Base-by-base conservation (phyloP, 2,888 invertebrate species). In the Pinctada fucata region DNA sequence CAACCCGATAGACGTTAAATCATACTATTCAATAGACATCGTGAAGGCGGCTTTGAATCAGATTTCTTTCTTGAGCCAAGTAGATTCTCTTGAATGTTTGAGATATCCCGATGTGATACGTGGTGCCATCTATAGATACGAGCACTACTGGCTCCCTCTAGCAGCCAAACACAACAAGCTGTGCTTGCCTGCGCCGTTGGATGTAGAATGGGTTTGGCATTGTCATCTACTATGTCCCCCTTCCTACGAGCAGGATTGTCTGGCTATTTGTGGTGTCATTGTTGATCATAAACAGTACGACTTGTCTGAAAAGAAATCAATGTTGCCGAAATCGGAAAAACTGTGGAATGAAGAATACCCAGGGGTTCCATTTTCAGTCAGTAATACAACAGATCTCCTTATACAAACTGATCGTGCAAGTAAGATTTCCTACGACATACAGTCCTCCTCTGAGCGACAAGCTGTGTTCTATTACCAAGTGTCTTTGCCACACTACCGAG, bases 191-290 rank as follows among this genome's bases (percentile, higher is more conserved):
- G 93, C 93, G 2, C 93, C 93, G 3, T 79, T 93, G 52, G 93
- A 93, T 83, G 92, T 93, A 16, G 93, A 93, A 80, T 93, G 93
- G 93, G 88, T 93, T 2, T 93, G 93, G 93, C 93, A 93, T 82
- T 92, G 92, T 66, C 92, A 92, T 82, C 88, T 92, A 89, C 82
- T 92, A 76, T 88, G 91, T 0, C 92, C 92, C 1, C 80, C 83
- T n/a, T 79, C 81, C 10, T 92, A 92, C 79, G 83, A 75, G 47
- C 81, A 83, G 58, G 92, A 92, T 81, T 90, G 90, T 75, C 74
- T 80, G 16, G 75, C 75, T 1, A 70, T 89, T 13, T 87, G 88
- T 4, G 86, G 87, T 0, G 84, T 78, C 65, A 86, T 93, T 1
- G 83, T 93, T 45, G 91, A 93, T 82, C 93, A 93, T 45, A 31